Conservation (phyloP, 2,888 invertebrate genomes). For the Neoascia interrupta region DNA sequence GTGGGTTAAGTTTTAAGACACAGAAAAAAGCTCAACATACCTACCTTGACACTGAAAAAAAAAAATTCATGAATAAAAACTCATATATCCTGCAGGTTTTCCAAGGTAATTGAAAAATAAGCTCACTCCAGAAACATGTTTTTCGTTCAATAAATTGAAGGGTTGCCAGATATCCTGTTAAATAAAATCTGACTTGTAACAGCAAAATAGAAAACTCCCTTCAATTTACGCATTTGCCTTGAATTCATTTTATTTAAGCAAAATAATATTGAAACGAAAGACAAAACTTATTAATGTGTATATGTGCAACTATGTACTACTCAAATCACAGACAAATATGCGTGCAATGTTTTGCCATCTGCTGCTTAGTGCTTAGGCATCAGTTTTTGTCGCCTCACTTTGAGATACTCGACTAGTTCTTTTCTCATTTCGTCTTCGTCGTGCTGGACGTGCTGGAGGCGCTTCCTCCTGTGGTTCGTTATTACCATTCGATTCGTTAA, state of each 20-base stretch:
- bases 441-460: background rate
- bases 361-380: background rate
- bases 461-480: background rate
- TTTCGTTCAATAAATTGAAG: too few relatives aligned
- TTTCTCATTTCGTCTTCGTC: background rate
- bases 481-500: background rate
- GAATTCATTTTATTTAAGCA: too few relatives aligned
- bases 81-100: too few relatives aligned
- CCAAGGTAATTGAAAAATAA: too few relatives aligned
- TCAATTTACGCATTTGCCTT: too few relatives aligned
- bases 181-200: background rate
- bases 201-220: too few relatives aligned
- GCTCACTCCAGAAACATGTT: too few relatives aligned
- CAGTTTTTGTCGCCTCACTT: background rate
- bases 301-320: too few relatives aligned
- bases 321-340: constrained; percentile 26
- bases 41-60: background rate
- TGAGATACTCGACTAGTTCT: background rate
- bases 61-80: constrained; percentile 1
- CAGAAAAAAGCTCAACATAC: too few relatives aligned
- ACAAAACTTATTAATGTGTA: too few relatives aligned
- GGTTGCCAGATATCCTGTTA: too few relatives aligned
- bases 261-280: too few relatives aligned
- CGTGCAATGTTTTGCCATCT: background rate
- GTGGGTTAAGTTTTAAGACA: background rate